Conservation (phyloP, 1,140 invertebrate genomes). For the Teleopsis dalmanni region DNA sequence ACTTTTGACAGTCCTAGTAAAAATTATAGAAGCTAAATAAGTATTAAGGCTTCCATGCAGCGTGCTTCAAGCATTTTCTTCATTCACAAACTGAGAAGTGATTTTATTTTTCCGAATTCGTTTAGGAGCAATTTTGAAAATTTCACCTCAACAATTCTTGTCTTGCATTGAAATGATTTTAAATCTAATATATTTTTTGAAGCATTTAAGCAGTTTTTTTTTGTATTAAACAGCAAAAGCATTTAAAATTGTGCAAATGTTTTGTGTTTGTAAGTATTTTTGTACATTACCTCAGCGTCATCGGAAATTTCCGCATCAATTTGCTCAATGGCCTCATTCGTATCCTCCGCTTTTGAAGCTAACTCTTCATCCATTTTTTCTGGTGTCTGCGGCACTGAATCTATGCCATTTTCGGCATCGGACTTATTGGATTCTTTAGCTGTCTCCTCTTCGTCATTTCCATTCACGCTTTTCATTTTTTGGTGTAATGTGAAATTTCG, state of each 20-base stretch:
- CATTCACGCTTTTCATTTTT: conserved; percentile 6
- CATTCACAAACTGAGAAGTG: too few relatives aligned
- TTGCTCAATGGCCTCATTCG: background rate
- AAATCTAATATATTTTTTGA: too few relatives aligned
- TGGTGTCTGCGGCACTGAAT: background rate
- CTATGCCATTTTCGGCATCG: background rate
- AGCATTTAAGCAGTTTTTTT: too few relatives aligned
- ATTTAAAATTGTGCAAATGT: too few relatives aligned
- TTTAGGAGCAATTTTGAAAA: too few relatives aligned
- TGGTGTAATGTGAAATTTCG: background rate
- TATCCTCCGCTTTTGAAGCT: background rate
- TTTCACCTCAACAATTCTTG: too few relatives aligned
- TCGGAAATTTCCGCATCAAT: conserved; percentile 16
- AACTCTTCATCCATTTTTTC: background rate
- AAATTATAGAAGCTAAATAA: too few relatives aligned
- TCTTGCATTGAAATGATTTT: too few relatives aligned
- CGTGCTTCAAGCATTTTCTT: too few relatives aligned
- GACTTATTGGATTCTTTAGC: background rate
- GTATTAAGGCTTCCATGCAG: too few relatives aligned
- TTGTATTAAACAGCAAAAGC: too few relatives aligned
- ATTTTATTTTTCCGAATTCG: too few relatives aligned
- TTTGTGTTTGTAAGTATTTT: conserved; percentile 12
- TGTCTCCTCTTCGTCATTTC: background rate
- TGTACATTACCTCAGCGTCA: conserved; percentile 17
- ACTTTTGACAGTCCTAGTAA: conserved; percentile 29